Evolutionary conservation across 1,140 invertebrate genomes (phyloP), one percentile per base, ranked within the genome.

Genomic region (Andrena cerasifolii): DNA sequence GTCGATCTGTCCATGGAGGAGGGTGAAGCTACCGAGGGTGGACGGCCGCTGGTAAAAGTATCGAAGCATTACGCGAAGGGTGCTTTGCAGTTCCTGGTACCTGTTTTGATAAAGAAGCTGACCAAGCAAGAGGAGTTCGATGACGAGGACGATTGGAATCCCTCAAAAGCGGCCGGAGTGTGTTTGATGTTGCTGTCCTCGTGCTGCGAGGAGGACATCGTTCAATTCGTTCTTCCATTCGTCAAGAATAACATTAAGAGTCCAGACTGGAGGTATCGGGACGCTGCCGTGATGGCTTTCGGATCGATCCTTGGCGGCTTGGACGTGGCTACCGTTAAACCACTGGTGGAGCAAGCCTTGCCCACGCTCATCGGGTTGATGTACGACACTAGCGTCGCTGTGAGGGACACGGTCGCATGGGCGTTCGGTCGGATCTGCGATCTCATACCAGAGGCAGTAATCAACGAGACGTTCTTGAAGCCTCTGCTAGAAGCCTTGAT

Each of bases 91-190:
- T 99, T 96, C 91, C 94, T 99, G 65, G 97, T 99, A 36, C 99
- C 99, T 24, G 96, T 99, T 61, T 94, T 99, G 0, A 96, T 99
- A 90, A 95, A 98, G 87, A 98, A 98, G 88, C 92, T 99, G 56
- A 99, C 98, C 0, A 99, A 99, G 93, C 98, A 99, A 93, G 96
- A 97, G 89, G 96, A 97, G 87, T 94, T 95, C 83, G 98, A 99
- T 90, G 99, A 99, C 92, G 99, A 99, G 91, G 98, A 99, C 90
- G 99, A 99, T 88, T 99, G 99, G 99, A 99, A 99, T 93, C 99
- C 99, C 7, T 97, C 98, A 79, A 99, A 99, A 94, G 98, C 99
- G 6, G 98, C 99, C 31, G 98, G 99, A 31, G 99, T 99, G n/a
- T 99, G 99, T 92, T 93, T 99, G 0, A 99, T 99, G 98, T 93